These are phyloP conservation scores for Mimachlamys varia DNA, from an alignment of 2,888 invertebrate genomes.

Conservation along the genomic window DNA sequence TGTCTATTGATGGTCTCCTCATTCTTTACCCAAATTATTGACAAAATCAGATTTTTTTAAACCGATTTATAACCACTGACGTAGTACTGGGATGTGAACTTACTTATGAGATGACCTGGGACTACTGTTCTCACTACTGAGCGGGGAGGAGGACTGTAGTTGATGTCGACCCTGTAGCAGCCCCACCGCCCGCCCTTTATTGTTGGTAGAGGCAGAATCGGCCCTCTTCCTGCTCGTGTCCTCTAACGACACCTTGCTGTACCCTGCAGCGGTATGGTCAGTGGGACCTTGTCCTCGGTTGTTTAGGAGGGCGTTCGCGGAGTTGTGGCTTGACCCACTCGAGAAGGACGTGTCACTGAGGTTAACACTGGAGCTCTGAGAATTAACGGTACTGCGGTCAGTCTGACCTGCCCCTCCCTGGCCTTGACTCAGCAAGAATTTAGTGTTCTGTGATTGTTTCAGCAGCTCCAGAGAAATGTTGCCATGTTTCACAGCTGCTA, in stretches of 20 bases:
- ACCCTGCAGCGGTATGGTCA: constrained; percentile 32
- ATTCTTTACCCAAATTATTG: too few species aligned
- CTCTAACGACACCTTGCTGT: not conserved
- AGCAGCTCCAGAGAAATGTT: constrained; percentile 75
- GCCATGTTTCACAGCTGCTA: constrained; percentile 68
- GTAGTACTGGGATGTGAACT: not conserved
- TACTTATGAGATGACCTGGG: constrained; percentile 66
- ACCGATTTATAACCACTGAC: too few species aligned
- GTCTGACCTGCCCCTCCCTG: constrained; percentile 49
- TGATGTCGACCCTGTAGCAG: constrained; percentile 57
- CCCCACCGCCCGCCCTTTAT: constrained; percentile 56
- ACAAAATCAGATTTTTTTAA: too few species aligned
- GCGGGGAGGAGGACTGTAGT: constrained; percentile 66
- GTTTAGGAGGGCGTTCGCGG: constrained; percentile 48
- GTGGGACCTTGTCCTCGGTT: constrained; percentile 48
- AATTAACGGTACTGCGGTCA: constrained; percentile 56
- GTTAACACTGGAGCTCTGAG: constrained; percentile 67
- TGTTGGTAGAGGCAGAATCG: constrained; percentile 55
- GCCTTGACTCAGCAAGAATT: constrained; percentile 73
- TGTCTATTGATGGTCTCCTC: too few species aligned
- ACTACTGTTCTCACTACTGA: constrained; percentile 74
- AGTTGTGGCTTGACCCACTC: constrained; percentile 65
- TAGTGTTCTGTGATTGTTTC: constrained; percentile 76
- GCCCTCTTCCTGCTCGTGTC: constrained; percentile 58
- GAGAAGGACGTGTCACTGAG: constrained; percentile 73